Conservation (phyloP, 2,888 invertebrate species). For the Pseudococcus longispinus region DNA sequence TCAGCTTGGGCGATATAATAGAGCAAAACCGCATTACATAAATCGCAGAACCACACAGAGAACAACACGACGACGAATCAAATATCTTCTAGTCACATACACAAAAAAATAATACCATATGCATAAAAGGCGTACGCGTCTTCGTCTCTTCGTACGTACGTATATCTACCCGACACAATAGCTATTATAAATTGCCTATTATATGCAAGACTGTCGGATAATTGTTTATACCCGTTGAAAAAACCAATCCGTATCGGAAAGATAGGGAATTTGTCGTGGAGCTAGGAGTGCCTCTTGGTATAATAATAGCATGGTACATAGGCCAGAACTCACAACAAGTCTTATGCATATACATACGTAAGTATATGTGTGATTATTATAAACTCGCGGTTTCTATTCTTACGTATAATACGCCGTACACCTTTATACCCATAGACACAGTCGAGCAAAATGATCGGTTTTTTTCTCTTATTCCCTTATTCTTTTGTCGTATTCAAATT, state of each 20-base stretch:
- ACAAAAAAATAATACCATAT: conserved; percentile 42
- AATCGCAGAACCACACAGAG: conserved; percentile 30
- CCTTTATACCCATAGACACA: neutral
- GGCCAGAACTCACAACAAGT: neutral
- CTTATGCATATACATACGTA: neutral
- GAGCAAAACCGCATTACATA: conserved; percentile 54
- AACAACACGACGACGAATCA: conserved; percentile 37
- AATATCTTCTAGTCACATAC: neutral
- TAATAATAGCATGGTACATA: conserved; percentile 9
- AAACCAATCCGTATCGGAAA: conserved; percentile 25
- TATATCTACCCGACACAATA: conserved; percentile 34
- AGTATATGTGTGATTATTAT: neutral
- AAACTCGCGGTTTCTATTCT: conserved; percentile 21
- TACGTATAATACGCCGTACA: neutral
- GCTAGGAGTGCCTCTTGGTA: conserved; percentile 27
- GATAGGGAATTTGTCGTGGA: conserved; percentile 37
- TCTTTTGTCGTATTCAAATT: conserved; percentile 28
- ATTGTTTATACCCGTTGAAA: conserved; percentile 51
- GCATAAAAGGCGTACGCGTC: conserved; percentile 51
- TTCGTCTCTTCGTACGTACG: neutral
- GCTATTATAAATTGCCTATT: conserved; percentile 54
- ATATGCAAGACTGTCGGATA: conserved; percentile 51
- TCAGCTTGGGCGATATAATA: conserved; percentile 46
- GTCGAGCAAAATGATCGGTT: neutral
- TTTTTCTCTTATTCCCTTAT: neutral